These are phyloP conservation scores for Zhengitettix transpicula DNA, from an alignment of 2,888 invertebrate species.

Conservation along the genomic window DNA sequence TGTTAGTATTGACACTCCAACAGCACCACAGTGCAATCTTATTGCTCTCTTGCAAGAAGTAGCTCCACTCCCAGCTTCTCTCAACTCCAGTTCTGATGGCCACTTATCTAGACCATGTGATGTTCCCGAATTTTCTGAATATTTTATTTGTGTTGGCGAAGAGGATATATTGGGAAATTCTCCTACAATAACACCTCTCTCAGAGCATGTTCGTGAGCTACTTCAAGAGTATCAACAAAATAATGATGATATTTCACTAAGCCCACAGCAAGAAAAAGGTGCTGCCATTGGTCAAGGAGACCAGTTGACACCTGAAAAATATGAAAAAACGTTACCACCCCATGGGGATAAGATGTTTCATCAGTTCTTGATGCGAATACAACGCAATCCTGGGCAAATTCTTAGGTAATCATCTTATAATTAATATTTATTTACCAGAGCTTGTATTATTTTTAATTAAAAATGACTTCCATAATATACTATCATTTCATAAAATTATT, in stretches of 20 bases:
- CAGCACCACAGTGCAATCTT: conserved; percentile 50
- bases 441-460: background rate
- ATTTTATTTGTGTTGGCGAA: conserved; percentile 43
- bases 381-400: conserved; percentile 64
- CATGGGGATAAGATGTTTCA: conserved; percentile 76
- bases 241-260: conserved; percentile 11
- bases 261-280: conserved; percentile 5
- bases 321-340: conserved; percentile 60
- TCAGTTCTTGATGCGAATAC: conserved; percentile 54
- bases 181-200: conserved; percentile 21
- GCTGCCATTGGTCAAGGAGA: conserved; percentile 19
- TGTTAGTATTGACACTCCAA: conserved; percentile 50
- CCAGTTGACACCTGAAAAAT: conserved; percentile 41
- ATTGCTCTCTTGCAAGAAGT: conserved; percentile 54
- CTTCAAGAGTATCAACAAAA: conserved; percentile 41
- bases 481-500: background rate
- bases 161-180: conserved; percentile 27
- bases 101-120: conserved; percentile 5
- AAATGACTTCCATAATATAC: background rate
- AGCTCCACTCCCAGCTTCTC: conserved; percentile 29
- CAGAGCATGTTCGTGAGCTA: conserved; percentile 44
- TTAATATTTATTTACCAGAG: background rate
- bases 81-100: conserved; percentile 1
- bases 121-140: conserved; percentile 28
- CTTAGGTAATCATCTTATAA: conserved; percentile 41